Conservation (phyloP, 2,888 invertebrate species). For the Lamproptera curius region DNA sequence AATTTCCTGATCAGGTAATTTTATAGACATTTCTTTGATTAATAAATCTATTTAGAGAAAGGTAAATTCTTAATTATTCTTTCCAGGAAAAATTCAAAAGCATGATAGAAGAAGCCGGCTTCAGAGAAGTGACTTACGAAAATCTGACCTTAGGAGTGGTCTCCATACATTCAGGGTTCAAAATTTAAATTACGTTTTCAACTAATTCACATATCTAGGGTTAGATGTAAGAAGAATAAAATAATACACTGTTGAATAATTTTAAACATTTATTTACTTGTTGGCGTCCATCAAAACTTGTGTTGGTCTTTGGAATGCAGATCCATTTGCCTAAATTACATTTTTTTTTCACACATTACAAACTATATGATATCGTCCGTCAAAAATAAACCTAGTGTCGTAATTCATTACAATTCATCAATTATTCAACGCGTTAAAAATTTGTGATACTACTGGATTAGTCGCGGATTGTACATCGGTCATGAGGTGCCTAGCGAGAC, state of each 20-base stretch:
- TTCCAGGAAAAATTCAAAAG: slow-evolving; percentile 88
- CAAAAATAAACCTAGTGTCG: no score
- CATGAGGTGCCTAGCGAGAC: no score
- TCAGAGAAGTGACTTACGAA: slow-evolving; percentile 90
- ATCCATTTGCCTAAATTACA: slow-evolving; percentile 63
- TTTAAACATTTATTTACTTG: slow-evolving; percentile 57
- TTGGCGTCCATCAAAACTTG: slow-evolving; percentile 70
- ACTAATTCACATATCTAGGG: no score
- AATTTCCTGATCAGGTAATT: slow-evolving; percentile 94
- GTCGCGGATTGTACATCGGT: no score
- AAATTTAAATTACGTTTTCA: slow-evolving; percentile 76
- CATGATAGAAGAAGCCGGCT: slow-evolving; percentile 95
- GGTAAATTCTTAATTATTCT: slow-evolving; percentile 7
- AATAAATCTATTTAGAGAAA: no score
- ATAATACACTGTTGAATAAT: slow-evolving; percentile 28
- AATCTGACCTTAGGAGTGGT: slow-evolving; percentile 95
- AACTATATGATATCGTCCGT: slow-evolving; percentile 51
- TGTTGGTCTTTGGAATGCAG: slow-evolving; percentile 74
- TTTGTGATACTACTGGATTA: no score
- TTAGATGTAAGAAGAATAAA: slow-evolving; percentile 13
- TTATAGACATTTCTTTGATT: background rate
- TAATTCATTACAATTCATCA: no score
- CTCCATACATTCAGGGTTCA: slow-evolving; percentile 97
- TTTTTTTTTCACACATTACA: slow-evolving; percentile 43
- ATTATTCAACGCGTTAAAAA: no score